Evolutionary conservation across 2,888 invertebrate genomes (phyloP).

Genomic region (Platycnemis pennipes): DNA sequence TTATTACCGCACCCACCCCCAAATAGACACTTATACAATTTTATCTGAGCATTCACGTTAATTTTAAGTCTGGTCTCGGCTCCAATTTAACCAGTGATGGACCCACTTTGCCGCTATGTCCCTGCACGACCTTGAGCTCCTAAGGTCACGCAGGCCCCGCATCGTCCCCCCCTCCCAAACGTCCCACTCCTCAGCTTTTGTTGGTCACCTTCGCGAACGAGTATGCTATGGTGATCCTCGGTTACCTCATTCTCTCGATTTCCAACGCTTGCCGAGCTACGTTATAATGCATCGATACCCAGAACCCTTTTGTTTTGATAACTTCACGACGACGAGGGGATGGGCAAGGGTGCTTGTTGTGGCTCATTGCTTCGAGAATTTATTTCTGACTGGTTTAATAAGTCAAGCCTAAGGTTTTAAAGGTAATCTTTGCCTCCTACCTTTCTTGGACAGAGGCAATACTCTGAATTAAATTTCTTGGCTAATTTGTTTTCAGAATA

Average conservation of each 20-base stretch:
- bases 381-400: not conserved
- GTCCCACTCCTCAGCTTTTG: not conserved
- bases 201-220: not conserved
- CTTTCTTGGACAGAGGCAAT: not conserved
- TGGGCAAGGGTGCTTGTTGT: not conserved
- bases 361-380: not conserved
- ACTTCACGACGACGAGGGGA: not conserved
- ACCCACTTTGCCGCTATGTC: constrained; percentile 16
- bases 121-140: constrained; percentile 45
- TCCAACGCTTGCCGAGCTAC: not conserved
- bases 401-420: not conserved
- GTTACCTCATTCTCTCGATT: not conserved
- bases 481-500: not conserved
- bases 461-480: too few species aligned
- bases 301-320: not conserved
- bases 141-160: constrained; percentile 47
- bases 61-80: constrained; percentile 37
- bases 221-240: not conserved
- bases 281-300: not conserved
- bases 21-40: not conserved
- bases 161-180: not conserved
- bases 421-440: too few species aligned
- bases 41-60: not conserved
- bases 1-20: not conserved
- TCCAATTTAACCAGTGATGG: constrained; percentile 41